Conservation (phyloP, 2,113 vertebrate genomes). For the Sinocyclocheilus anophthalmus region DNA sequence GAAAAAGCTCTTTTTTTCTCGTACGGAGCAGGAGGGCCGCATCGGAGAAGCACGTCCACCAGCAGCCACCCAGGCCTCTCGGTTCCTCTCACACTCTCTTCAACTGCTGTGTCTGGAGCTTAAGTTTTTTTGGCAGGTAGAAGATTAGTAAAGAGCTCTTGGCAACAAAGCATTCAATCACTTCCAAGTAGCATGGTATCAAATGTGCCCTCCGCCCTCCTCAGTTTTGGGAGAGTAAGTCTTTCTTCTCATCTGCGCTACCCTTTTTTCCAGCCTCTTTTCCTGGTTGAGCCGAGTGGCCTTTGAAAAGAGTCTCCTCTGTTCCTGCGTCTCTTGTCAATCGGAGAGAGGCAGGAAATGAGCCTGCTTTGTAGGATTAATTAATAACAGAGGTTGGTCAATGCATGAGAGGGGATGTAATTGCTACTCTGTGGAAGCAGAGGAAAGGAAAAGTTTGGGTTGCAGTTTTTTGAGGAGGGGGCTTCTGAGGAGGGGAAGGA, state of each 20-base stretch:
- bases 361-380: slow-evolving; percentile 98
- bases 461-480: slow-evolving; percentile 72
- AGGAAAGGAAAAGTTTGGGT: slow-evolving; percentile 92
- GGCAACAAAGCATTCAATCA: slow-evolving; percentile 90
- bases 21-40: slow-evolving; percentile 55
- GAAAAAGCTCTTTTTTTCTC: slow-evolving; percentile 70
- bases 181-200: slow-evolving; percentile 87
- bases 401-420: slow-evolving; percentile 87
- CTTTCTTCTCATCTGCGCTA: slow-evolving; percentile 84
- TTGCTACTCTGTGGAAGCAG: slow-evolving; percentile 87
- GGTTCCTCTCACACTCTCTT: slow-evolving; percentile 68
- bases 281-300: slow-evolving; percentile 84
- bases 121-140: slow-evolving; percentile 83
- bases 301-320: slow-evolving; percentile 89
- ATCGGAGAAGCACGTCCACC: slow-evolving; percentile 59
- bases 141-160: slow-evolving; percentile 85
- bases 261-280: slow-evolving; percentile 71
- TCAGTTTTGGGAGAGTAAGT: slow-evolving; percentile 75
- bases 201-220: slow-evolving; percentile 88
- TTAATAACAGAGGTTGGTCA: slow-evolving; percentile 96
- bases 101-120: slow-evolving; percentile 69
- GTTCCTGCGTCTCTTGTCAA: slow-evolving; percentile 91
- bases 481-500: slow-evolving; percentile 88
- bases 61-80: slow-evolving; percentile 65
- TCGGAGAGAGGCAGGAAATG: slow-evolving; percentile 95